Conservation (phyloP, 2,797 vertebrate genomes). For the Tapirus indicus region DNA sequence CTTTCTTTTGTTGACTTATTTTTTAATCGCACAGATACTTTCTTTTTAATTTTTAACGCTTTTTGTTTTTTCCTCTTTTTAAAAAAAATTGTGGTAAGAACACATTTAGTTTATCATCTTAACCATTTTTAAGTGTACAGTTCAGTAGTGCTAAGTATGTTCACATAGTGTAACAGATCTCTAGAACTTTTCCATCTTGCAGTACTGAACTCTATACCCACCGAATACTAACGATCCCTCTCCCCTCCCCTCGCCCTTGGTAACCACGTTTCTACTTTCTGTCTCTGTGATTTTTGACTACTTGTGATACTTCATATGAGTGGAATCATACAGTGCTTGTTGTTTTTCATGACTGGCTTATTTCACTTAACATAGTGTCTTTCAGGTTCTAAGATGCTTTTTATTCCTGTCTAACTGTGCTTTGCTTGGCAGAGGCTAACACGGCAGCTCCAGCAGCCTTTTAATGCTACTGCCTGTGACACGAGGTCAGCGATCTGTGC, state of each 20-base stretch:
- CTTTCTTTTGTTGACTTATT: background rate
- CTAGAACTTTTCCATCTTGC: no score
- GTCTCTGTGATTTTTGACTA: background rate
- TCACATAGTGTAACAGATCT: background rate
- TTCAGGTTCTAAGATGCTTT: background rate
- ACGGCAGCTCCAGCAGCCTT: background rate
- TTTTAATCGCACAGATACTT: background rate
- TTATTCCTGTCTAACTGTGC: rapidly evolving
- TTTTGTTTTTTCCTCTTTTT: background rate
- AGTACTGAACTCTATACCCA: background rate
- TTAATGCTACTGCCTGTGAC: background rate
- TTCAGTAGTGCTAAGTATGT: no score
- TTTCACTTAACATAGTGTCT: background rate
- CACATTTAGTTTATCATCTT: background rate
- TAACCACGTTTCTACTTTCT: background rate
- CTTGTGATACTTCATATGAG: background rate
- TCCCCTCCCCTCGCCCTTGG: no score
- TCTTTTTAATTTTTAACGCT: no score
- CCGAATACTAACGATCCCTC: background rate
- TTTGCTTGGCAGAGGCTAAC: background rate
- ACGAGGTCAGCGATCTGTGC: background rate
- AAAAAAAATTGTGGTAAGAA: background rate
- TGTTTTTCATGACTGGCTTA: background rate
- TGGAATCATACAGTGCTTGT: no score
- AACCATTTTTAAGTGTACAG: background rate